Evolutionary conservation across 2,113 vertebrate species (phyloP), one percentile per base, ranked within the genome.

Genomic region (Donacobius atricapilla): DNA sequence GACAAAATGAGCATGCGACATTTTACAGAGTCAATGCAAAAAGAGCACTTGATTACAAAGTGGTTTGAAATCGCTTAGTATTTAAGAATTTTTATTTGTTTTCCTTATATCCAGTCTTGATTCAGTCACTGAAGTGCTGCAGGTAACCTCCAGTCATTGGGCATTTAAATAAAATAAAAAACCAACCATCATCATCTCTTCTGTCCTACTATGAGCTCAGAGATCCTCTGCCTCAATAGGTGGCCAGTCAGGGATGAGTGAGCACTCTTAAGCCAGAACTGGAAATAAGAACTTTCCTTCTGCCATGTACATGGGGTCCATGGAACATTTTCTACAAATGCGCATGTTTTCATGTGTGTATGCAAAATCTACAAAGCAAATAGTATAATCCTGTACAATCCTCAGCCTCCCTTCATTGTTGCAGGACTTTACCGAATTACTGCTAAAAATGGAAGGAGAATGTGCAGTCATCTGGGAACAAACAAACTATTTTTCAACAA

Each of bases 271-370:
- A 44, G 3, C 19, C 69, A 31, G 35, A 16, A 31, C 48, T 75
- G 35, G 39, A 83, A 86, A 15, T 15, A 35, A 31, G 31, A 65
- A 10, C 8, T 87, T 66, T 75, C 6, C 10, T 70, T 87, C 60
- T 75, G 51, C 35, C 4, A 22, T 6, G 4, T 54, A 18, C 4
- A 3, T 20, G 31, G 19, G 12, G 10, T 40, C 35, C 51, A 8
- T 31, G 17, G 37, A 80, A 72, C 6, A 21, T 23, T 65, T 64
- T 56, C 33, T 45, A 8, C 19, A 13, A 35, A 25, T 21, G 21
- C 14, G 28, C 0, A 0, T 48, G 24, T 1, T 0, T 44, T 39
- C 65, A 8, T 58, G 9, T 64, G 5, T 37, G 1, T 30, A 24
- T 9, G 8, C 27, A 60, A 81, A 84, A 71, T 22, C 64, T 11